Evolutionary conservation across 2,888 invertebrate species (phyloP), one percentile per base, ranked within the genome.

Genomic region (Campoplex nolae): DNA sequence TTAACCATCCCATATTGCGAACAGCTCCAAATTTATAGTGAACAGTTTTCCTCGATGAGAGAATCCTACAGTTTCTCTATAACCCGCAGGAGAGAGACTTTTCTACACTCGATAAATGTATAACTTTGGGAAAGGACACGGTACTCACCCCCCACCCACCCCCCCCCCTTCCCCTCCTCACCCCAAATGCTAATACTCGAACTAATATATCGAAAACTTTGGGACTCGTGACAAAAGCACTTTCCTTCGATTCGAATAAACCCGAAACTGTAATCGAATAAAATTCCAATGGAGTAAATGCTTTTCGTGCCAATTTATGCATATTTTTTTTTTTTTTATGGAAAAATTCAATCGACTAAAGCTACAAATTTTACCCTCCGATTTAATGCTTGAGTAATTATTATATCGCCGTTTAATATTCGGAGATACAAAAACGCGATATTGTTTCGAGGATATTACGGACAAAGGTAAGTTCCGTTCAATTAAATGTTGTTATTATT

Each of bases 1-100:
- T 85, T 77, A 67, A 9, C 80, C 68, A 65, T 77, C 73, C 77
- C 85, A 86, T 88, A 88, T 88, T 86, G 88, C 88, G 67, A 32
- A 45, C 16, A 58, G 82, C 38, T 81, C 67, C 35, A 88, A 89
- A 88, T 88, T 88, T 88, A 86, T 85, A 88, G 86, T 83, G 82
- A 71, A 71, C 58, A 65, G 67, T 82, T 75, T 82, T 76, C 65
- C 82, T 68, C 82, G 67, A 75, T 45, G 79, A 79, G 48, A 58
- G 65, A 75, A 58, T 65, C 51, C 51, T n/a, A 54, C 54, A 56
- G 38, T 6, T n/a, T 70, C 45, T 67, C 18, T 3, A 7, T 9
- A 28, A 35, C 67, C n/a, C 42, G 56, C 38, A 45, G 8, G 18
- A n/a, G 48, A 51, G 62, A 42, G 58, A 48, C n/a, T 45, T 42